A percentile compares a stretch with the other conserved stretches of the same genome.
Evolutionary conservation across 2,888 invertebrate genomes (phyloP).

Genomic region (Neuroscelio doddi): DNA sequence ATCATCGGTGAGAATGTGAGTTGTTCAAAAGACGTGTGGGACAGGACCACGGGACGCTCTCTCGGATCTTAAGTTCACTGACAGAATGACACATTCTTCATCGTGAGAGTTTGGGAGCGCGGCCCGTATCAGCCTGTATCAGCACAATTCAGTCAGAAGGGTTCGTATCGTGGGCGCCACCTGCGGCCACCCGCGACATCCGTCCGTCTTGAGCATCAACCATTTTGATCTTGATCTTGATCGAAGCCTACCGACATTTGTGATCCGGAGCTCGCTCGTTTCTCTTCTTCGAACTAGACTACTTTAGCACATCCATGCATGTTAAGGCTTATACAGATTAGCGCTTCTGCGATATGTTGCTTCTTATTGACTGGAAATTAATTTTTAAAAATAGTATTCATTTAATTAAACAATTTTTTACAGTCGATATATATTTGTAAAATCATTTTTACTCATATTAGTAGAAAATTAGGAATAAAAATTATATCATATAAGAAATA

Average conservation of each 20-base stretch:
- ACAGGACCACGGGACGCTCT: constrained; percentile 58
- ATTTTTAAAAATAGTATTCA: no score
- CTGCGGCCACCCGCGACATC: constrained; percentile 67
- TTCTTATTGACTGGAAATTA: constrained; percentile 23
- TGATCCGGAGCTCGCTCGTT: constrained; percentile 53
- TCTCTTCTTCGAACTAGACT: constrained; percentile 51
- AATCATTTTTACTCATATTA: no score
- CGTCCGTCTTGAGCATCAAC: constrained; percentile 56
- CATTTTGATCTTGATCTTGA: constrained; percentile 63
- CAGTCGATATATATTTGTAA: no score
- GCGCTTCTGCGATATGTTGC: constrained; percentile 32
- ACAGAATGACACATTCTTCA: constrained; percentile 70
- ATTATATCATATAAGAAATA: no score
- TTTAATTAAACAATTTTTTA: no score
- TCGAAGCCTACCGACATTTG: constrained; percentile 59
- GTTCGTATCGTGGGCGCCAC: constrained; percentile 67
- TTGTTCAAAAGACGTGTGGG: constrained; percentile 51
- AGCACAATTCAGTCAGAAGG: constrained; percentile 57
- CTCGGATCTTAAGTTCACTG: constrained; percentile 62
- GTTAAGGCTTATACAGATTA: constrained; percentile 44
- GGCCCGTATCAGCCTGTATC: constrained; percentile 58
- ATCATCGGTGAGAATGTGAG: constrained; percentile 48
- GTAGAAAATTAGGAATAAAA: no score
- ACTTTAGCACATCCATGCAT: constrained; percentile 25
- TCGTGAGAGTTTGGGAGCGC: constrained; percentile 66